Percentiles rank a stretch among this genome's conserved stretches.
phyloP scores from a whole-genome alignment of 2,888 invertebrate species.

The Cosmia pyralina region DNA sequence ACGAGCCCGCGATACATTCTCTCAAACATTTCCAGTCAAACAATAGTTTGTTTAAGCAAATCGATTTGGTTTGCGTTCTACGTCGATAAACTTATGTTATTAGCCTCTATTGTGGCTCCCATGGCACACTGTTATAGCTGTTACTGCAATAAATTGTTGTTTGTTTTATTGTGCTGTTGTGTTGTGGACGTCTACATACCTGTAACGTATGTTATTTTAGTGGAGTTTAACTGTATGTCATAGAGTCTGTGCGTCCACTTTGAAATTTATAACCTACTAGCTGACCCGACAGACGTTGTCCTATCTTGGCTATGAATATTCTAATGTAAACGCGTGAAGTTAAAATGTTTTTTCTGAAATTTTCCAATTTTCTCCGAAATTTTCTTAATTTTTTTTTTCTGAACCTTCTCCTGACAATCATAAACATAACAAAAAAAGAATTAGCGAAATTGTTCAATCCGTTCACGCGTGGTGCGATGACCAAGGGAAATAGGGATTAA shows the following conservation, averaged over 20 bases:
- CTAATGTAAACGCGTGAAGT: no score
- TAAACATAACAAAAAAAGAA: no score
- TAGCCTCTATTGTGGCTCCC: conserved; percentile 40
- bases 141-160: conserved; percentile 44
- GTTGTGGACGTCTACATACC: conserved; percentile 4
- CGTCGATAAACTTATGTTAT: conserved; percentile 46
- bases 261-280: background rate
- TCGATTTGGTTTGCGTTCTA: conserved; percentile 41
- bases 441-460: no score
- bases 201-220: background rate
- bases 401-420: no score
- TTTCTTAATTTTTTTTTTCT: no score
- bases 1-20: conserved; percentile 31
- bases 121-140: conserved; percentile 52
- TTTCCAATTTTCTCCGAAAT: no score
- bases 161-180: conserved; percentile 53
- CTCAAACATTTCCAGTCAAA: conserved; percentile 34
- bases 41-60: conserved; percentile 55
- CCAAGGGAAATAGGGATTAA: no score
- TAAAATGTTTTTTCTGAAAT: no score
- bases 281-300: no score
- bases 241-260: background rate
- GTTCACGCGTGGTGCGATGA: no score
- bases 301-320: no score
- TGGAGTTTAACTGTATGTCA: background rate